These are phyloP conservation scores for Macroglossus sobrinus DNA, from an alignment of 2,113 vertebrate species.

Conservation along the genomic window DNA sequence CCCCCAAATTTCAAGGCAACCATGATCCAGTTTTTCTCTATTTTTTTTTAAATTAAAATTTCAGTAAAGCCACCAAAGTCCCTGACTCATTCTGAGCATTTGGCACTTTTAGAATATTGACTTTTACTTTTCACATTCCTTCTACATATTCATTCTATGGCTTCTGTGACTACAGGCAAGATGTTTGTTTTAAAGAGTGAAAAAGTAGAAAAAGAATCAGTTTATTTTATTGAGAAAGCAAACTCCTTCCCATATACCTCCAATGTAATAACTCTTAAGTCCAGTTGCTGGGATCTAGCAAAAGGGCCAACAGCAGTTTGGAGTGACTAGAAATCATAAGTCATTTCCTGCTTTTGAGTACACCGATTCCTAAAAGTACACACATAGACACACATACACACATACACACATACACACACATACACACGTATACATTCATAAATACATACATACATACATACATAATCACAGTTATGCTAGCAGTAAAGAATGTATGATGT, in stretches of 20 bases:
- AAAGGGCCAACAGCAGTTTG: background rate
- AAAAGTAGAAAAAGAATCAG: background rate
- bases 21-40: background rate
- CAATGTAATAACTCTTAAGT: background rate
- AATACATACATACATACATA: background rate
- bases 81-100: background rate
- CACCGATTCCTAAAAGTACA: background rate
- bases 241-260: background rate
- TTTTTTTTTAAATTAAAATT: background rate
- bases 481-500: background rate
- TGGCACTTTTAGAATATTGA: background rate
- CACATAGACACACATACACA: background rate
- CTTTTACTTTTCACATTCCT: background rate
- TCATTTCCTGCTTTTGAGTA: background rate
- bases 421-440: background rate
- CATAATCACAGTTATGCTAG: background rate
- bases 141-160: background rate
- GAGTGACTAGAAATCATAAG: background rate
- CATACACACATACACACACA: background rate
- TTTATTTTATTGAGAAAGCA: background rate
- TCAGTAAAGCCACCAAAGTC: background rate
- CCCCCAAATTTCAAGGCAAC: background rate
- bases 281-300: background rate
- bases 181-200: background rate
- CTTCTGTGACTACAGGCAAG: background rate